Conservation (phyloP, 2,888 invertebrate species). For the Parnassius glacialis region DNA sequence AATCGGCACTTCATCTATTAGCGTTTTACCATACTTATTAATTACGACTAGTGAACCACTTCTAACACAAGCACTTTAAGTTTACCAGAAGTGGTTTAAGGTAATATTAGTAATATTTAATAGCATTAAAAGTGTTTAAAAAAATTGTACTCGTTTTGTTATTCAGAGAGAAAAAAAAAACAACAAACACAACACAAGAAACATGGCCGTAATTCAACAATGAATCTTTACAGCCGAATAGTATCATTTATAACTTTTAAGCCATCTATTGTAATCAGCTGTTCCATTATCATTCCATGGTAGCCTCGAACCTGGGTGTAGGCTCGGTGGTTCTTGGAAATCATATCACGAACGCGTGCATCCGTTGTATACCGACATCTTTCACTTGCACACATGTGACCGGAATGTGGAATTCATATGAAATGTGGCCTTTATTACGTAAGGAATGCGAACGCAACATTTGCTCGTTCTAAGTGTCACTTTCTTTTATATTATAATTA, state of each 20-base stretch:
- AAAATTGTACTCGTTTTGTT: too few relatives aligned
- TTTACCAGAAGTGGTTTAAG: too few relatives aligned
- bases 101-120: too few relatives aligned
- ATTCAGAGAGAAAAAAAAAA: too few relatives aligned
- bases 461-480: constrained; percentile 46
- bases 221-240: too few relatives aligned
- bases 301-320: constrained; percentile 18
- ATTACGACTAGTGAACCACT: too few relatives aligned
- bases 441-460: constrained; percentile 62
- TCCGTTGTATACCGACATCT: constrained; percentile 74
- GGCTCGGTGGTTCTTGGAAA: constrained; percentile 29
- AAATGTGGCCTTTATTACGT: constrained; percentile 67
- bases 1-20: too few relatives aligned
- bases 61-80: too few relatives aligned
- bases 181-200: too few relatives aligned
- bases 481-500: constrained; percentile 64
- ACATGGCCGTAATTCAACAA: too few relatives aligned
- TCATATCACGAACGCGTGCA: constrained; percentile 49
- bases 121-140: too few relatives aligned
- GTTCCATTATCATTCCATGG: constrained; percentile 22
- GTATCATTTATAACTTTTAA: constrained; percentile 6
- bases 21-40: too few relatives aligned
- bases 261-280: constrained; percentile 21
- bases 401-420: constrained; percentile 60
- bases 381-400: constrained; percentile 61